Conservation (phyloP, 2,888 invertebrate genomes). For the Plebejus anna region DNA sequence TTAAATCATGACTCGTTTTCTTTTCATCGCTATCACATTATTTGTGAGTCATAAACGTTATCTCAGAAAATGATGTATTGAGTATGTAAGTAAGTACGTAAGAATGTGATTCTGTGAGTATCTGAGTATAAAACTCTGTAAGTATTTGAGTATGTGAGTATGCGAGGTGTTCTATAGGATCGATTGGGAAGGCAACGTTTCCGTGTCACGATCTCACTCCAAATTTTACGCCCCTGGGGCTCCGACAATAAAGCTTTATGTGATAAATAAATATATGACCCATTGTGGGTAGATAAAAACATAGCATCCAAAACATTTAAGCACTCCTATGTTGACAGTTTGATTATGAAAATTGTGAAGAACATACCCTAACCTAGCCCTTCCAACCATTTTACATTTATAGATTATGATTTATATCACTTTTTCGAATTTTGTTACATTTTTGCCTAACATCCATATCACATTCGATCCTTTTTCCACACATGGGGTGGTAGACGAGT, state of each 20-base stretch:
- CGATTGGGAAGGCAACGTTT: neutral
- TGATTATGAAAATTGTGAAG: neutral
- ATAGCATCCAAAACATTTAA: no score
- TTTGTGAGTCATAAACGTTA: neutral
- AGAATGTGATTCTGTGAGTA: no score
- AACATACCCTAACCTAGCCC: no score
- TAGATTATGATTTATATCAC: neutral
- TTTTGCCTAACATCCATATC: neutral
- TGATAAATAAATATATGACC: neutral
- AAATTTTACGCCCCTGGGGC: neutral
- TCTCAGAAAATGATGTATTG: neutral
- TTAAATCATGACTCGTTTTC: neutral
- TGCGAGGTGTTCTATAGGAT: neutral
- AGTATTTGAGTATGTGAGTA: neutral
- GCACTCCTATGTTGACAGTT: neutral
- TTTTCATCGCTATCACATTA: neutral
- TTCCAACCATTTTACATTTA: no score
- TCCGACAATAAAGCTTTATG: neutral
- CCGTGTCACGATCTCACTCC: neutral
- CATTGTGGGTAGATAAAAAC: neutral
- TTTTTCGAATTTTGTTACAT: neutral
- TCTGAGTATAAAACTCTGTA: no score
- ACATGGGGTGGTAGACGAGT: neutral
- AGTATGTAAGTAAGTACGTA: neutral
- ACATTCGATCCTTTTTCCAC: neutral